Base-by-base conservation (phyloP, 2,888 invertebrate species). In the Drosophila silvestris region DNA sequence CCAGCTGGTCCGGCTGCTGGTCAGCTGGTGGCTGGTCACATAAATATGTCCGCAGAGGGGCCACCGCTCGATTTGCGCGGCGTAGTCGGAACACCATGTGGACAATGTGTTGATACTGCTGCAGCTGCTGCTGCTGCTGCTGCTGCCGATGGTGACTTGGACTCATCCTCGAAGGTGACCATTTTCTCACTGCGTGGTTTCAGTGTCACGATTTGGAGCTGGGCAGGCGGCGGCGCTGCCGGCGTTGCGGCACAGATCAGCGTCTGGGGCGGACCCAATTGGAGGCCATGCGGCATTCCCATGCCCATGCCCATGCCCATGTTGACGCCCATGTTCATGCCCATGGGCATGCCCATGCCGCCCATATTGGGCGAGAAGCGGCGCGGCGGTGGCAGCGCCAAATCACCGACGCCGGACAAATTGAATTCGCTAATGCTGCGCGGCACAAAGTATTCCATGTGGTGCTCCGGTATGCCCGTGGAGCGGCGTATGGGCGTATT, bases 391-490 rank as follows among this genome's bases (percentile, higher is more conserved):
- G 94, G 94, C 41, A 94, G 91, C 26, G 94, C 94, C 65, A 94
- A 93, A 86, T 96, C 95, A 59, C 95, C 94, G 12, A 96, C 95
- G 47, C 96, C 96, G 0, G 96, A 95, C 68, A 97, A 93, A 92
- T 97, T 96, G 91, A 97, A 97, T 92, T 97, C 97, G 93, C 97
- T 97, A 69, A 97, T 95, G 93, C 97, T 97, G 70, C 97, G 94
- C 74, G 97, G 97, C 75, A 97, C 97, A 92, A 97, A 97, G 93
- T 97, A 97, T 91, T 97, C 97, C 69, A 97, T 94, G 76, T 96
- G 95, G 56, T 95, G 95, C 83, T 96, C 96, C 62, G 95, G 94
- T 91, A 92, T 92, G 64, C 95, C 94, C 28, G 95, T 95, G 32
- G 96, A 96, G 56, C 96, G 94, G 28, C 96, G 94, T 33, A 95